Evolutionary conservation across 2,113 vertebrate genomes (phyloP).

Genomic region (Pseudonaja textilis): DNA sequence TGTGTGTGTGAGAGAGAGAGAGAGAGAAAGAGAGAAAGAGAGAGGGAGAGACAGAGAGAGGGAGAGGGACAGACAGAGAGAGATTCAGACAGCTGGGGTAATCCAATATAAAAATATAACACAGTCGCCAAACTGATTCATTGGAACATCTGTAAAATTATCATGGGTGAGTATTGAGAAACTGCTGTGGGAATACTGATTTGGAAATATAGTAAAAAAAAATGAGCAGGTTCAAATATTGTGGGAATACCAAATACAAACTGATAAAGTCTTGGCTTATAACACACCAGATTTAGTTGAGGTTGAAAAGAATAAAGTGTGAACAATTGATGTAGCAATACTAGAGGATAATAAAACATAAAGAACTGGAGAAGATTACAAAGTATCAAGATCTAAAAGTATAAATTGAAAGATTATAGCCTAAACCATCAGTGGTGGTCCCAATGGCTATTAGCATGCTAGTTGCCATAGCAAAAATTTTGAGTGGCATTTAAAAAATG

Average conservation of each 20-base stretch:
- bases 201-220: neutral
- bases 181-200: neutral
- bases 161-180: neutral
- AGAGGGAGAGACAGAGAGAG: too few relatives aligned
- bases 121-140: neutral
- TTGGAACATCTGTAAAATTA: neutral
- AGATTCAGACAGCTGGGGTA: neutral
- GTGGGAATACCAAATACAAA: neutral
- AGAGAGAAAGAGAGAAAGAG: neutral
- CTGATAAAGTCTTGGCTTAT: neutral
- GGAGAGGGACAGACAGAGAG: neutral
- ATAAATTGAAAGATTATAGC: neutral
- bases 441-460: neutral
- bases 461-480: neutral
- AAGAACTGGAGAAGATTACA: neutral
- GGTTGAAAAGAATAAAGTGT: neutral
- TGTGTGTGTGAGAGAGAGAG: too few relatives aligned
- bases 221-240: neutral
- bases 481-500: neutral
- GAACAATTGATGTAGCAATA: neutral
- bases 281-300: neutral
- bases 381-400: neutral
- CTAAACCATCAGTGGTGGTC: neutral
- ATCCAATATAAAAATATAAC: neutral
- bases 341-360: neutral